These are phyloP conservation scores for Rhegmatorhina hoffmannsi DNA, from an alignment of 2,113 vertebrate genomes.

Conservation along the genomic window DNA sequence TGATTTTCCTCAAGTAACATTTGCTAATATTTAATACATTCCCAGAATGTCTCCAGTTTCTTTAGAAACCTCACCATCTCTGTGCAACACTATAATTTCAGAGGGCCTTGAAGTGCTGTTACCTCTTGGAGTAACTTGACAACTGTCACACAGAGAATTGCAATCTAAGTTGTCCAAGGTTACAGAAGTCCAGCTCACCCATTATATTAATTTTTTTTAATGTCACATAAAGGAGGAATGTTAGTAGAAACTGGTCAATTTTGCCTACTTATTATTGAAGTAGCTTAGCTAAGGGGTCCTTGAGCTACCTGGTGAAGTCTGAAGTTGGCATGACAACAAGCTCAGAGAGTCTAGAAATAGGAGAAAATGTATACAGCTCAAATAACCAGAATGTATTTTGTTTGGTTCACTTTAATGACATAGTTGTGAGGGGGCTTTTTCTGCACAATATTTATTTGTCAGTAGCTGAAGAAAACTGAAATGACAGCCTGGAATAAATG, in stretches of 20 bases:
- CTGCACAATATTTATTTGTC: not conserved
- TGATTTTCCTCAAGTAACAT: slow-evolving; percentile 20
- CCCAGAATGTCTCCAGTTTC: not conserved
- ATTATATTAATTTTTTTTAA: slow-evolving; percentile 34
- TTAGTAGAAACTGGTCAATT: slow-evolving; percentile 29
- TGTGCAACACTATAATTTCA: not conserved
- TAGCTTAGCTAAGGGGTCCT: slow-evolving; percentile 44
- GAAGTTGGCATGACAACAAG: slow-evolving; percentile 63
- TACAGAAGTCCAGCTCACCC: slow-evolving; percentile 26
- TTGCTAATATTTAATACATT: slow-evolving; percentile 13
- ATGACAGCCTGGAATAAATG: not conserved
- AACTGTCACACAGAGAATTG: not conserved
- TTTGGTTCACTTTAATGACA: not conserved
- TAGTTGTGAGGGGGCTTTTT: not conserved
- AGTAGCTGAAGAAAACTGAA: not conserved
- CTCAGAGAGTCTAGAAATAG: slow-evolving; percentile 8
- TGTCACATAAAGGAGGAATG: not conserved
- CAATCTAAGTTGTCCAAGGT: slow-evolving; percentile 21
- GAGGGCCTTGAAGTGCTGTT: slow-evolving; percentile 20
- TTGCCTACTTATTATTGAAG: slow-evolving; percentile 54
- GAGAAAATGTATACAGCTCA: slow-evolving; percentile 9
- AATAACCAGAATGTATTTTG: not conserved
- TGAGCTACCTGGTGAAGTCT: slow-evolving; percentile 49
- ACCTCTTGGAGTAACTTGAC: slow-evolving; percentile 31
- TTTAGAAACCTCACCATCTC: not conserved